phyloP scores from a whole-genome alignment of 2,888 invertebrate genomes.

The Synergus itoensis region DNA sequence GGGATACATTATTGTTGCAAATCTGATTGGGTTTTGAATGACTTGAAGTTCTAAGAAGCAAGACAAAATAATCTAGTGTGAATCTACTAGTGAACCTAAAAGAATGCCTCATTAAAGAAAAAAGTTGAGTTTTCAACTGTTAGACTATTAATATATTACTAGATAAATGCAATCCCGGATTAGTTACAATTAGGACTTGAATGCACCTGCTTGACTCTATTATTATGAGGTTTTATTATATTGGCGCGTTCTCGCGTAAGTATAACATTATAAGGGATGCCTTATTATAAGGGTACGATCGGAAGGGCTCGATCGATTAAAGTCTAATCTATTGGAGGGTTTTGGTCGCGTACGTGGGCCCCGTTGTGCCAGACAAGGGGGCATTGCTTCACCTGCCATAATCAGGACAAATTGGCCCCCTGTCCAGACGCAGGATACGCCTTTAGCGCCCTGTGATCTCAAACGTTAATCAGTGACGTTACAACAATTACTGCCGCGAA shows the following conservation, averaged over 20 bases:
- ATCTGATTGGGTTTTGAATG: too few relatives aligned
- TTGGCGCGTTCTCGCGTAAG: conserved; percentile 12
- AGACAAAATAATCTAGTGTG: too few relatives aligned
- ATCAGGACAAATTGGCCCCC: conserved; percentile 65
- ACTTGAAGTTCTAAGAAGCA: too few relatives aligned
- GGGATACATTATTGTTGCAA: too few relatives aligned
- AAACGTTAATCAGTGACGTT: conserved; percentile 62
- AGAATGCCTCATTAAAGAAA: too few relatives aligned
- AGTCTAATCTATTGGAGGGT: conserved; percentile 6
- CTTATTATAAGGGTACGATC: background rate
- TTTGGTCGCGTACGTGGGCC: conserved; percentile 9
- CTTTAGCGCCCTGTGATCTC: conserved; percentile 67
- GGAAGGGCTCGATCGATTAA: background rate
- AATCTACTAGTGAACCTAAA: too few relatives aligned
- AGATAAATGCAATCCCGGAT: background rate
- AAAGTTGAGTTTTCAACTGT: too few relatives aligned
- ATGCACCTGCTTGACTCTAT: background rate
- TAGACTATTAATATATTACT: too few relatives aligned
- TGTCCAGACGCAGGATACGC: conserved; percentile 54
- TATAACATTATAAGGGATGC: background rate
- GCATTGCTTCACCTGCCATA: conserved; percentile 60
- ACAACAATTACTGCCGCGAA: conserved; percentile 61
- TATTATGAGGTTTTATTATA: conserved; percentile 5
- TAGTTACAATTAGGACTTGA: background rate
- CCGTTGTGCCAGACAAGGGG: background rate